Base-by-base conservation (phyloP, 2,113 vertebrate species). In the Cardinalis cardinalis region DNA sequence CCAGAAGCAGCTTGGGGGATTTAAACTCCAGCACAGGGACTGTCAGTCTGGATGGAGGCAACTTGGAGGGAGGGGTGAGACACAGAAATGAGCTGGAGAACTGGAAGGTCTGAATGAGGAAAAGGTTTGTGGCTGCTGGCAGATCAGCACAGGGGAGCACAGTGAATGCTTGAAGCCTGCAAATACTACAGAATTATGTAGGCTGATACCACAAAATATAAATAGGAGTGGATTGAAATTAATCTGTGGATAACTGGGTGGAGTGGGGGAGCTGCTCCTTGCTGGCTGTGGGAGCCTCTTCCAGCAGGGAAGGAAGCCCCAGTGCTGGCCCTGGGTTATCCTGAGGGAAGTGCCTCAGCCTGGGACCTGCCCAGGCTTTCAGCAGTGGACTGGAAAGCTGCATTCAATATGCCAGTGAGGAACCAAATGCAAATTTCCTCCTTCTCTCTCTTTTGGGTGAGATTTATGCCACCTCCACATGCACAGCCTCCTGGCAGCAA, bases 391-490 rank as follows among this genome's bases (percentile, higher is more conserved):
- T 86, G 79, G 64, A 76, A 88, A 89, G 85, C 90, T 83, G 69
- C 64, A 89, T 78, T 94, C 88, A 86, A 32, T 81, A 88, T 78
- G 61, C 92, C 65, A 86, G 69, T 0, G 19, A 94, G 90, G 44
- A 75, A 96, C 26, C 0, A 0, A 95, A 95, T 96, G 93, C 92
- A 95, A 94, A 96, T 96, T 86, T 88, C 83, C 53, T 90, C 61
- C 40, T 89, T 92, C 55, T 75, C 31, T 93, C 75, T 94, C 87
- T 95, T 95, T 91, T 95, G 84, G 92, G 88, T 88, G 90, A 95
- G 95, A 95, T 95, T 95, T 93, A 96, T 95, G 76, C 94, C 95
- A 95, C 94, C 93, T 95, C 93, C 93, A 89, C 90, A 95, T 25
- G 77, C 90, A 79, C 53, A 88, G 94, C 65, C 85, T 94, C 88